A percentile compares a stretch with the other conserved stretches of the same genome.
Conservation (phyloP, 2,113 vertebrate genomes). For the Solea senegalensis region DNA sequence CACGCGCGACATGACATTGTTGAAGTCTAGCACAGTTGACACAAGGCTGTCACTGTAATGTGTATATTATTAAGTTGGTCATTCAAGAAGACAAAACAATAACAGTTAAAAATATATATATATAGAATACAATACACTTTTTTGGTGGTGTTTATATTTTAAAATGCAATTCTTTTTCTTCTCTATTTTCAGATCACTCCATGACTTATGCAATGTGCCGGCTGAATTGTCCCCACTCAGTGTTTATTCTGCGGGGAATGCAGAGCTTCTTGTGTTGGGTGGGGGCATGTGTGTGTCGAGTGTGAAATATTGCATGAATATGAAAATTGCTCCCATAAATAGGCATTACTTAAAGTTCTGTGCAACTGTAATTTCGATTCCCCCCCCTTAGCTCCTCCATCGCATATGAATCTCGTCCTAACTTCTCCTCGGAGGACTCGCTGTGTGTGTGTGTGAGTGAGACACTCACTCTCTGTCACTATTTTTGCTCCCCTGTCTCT, state of each 20-base stretch:
- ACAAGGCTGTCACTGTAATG: too few relatives aligned
- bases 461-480: constrained; percentile 27
- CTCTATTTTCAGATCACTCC: too few relatives aligned
- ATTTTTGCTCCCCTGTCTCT: constrained; percentile 41
- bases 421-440: constrained; percentile 42
- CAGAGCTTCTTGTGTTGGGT: too few relatives aligned
- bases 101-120: too few relatives aligned
- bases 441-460: not conserved
- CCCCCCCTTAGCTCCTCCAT: constrained; percentile 10
- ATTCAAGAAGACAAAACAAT: too few relatives aligned
- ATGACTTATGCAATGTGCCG: constrained; percentile 1
- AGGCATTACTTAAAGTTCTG: constrained; percentile 68
- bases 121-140: too few relatives aligned
- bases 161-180: too few relatives aligned
- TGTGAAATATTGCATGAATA: constrained; percentile 69
- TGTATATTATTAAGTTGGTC: too few relatives aligned
- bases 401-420: constrained; percentile 59
- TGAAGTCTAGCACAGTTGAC: too few relatives aligned
- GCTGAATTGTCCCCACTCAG: constrained; percentile 5
- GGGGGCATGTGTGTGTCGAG: constrained; percentile 6
- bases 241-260: too few relatives aligned
- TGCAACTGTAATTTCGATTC: constrained; percentile 64
- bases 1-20: too few relatives aligned
- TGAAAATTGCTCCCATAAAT: constrained; percentile 70
- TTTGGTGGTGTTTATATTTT: too few relatives aligned